phyloP scores from a whole-genome alignment of 1,140 invertebrate genomes.

The Apis laboriosa region DNA sequence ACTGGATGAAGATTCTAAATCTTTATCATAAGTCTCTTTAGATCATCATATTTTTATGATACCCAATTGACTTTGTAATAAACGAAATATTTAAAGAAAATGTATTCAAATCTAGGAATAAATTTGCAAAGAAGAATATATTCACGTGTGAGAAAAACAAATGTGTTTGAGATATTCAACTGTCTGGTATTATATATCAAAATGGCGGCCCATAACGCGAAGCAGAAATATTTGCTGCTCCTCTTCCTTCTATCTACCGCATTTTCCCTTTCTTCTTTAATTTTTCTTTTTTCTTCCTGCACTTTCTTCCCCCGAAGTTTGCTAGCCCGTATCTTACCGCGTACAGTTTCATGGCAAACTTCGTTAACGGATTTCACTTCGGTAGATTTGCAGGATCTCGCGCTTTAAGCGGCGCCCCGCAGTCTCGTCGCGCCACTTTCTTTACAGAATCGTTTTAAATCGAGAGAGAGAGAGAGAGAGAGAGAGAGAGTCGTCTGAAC shows the following conservation, averaged over 20 bases:
- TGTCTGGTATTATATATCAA: constrained; percentile 42
- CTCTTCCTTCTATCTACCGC: constrained; percentile 10
- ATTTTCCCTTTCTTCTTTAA: neutral
- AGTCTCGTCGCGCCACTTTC: constrained; percentile 39
- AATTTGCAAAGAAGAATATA: too few relatives aligned
- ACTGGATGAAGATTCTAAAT: too few relatives aligned
- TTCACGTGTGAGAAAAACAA: neutral
- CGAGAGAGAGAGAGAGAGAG: constrained; percentile 31
- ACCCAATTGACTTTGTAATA: too few relatives aligned
- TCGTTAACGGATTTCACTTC: constrained; percentile 66
- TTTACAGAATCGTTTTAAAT: constrained; percentile 50
- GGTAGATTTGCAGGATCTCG: constrained; percentile 50
- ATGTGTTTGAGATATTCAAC: constrained; percentile 25
- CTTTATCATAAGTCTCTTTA: too few relatives aligned
- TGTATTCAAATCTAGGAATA: too few relatives aligned
- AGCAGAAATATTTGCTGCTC: constrained; percentile 54
- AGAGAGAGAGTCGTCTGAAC: constrained; percentile 29
- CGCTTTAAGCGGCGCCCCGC: neutral
- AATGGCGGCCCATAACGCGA: constrained; percentile 31
- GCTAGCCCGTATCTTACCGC: constrained; percentile 60
- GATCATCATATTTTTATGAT: too few relatives aligned
- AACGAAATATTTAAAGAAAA: too few relatives aligned
- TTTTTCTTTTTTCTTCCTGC: neutral
- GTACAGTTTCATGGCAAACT: constrained; percentile 64
- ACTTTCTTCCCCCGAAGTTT: constrained; percentile 44